These are phyloP conservation scores for Glaucidium brasilianum DNA, from an alignment of 2,113 vertebrate species.

Conservation along the genomic window DNA sequence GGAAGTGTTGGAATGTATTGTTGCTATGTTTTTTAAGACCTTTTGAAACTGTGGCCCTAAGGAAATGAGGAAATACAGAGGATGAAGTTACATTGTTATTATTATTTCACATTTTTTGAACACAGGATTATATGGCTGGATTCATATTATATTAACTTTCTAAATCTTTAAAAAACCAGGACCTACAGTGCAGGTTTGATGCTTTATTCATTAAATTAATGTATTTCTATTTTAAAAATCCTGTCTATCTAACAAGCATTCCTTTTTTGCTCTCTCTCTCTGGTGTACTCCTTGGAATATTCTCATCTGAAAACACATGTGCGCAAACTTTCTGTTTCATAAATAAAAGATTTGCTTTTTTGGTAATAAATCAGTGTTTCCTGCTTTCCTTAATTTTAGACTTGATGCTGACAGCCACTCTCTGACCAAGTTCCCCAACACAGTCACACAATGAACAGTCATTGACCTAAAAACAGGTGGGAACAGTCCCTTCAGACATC, in stretches of 20 bases:
- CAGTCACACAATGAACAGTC: not conserved
- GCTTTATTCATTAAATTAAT: not conserved
- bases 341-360: not conserved
- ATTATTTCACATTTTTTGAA: slow-evolving; percentile 50
- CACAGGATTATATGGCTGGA: not conserved
- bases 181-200: not conserved
- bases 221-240: not conserved
- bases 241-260: not conserved
- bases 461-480: not conserved
- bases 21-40: slow-evolving; percentile 51
- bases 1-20: slow-evolving; percentile 57
- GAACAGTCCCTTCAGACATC: not conserved
- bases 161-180: slow-evolving; percentile 5
- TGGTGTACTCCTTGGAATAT: not conserved
- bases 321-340: not conserved
- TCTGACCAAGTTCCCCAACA: slow-evolving; percentile 5
- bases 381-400: slow-evolving; percentile 32
- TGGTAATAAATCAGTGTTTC: slow-evolving; percentile 45
- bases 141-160: slow-evolving; percentile 37
- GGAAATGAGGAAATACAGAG: slow-evolving; percentile 54
- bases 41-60: slow-evolving; percentile 55
- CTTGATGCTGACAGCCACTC: slow-evolving; percentile 37
- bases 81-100: slow-evolving; percentile 51
- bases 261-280: not conserved
- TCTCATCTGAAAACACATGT: not conserved